Evolutionary conservation across 2,113 vertebrate genomes (phyloP).

Genomic region (Setophaga coronata): DNA sequence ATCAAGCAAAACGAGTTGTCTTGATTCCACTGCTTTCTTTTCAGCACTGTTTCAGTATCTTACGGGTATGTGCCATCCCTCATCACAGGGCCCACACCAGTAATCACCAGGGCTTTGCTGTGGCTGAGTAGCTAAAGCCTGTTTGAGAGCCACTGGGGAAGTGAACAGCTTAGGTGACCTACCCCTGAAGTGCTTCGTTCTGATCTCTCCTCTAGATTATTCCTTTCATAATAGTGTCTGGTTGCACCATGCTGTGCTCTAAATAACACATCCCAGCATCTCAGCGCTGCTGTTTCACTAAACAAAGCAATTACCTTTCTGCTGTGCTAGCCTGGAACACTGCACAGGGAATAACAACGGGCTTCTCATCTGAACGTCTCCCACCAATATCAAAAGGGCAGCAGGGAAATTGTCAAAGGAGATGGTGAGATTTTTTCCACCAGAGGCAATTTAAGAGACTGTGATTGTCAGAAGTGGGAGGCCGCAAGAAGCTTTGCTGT

Average conservation of each 20-base stretch:
- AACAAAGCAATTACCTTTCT: conserved; percentile 29
- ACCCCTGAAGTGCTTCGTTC: not conserved
- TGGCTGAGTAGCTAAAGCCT: not conserved
- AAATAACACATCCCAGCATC: conserved; percentile 11
- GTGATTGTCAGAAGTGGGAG: not conserved
- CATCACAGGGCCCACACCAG: rapidly evolving
- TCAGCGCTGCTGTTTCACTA: not conserved
- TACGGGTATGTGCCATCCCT: not conserved
- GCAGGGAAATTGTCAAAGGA: not conserved
- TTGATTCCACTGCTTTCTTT: not conserved
- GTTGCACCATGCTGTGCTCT: not conserved
- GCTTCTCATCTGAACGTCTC: not conserved
- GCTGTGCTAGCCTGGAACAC: not conserved
- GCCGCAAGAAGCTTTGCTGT: not conserved
- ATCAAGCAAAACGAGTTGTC: not conserved
- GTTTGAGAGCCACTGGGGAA: not conserved
- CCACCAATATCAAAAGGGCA: not conserved
- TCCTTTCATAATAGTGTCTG: not conserved
- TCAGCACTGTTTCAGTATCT: not conserved
- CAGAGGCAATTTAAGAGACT: not conserved
- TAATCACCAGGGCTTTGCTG: not conserved
- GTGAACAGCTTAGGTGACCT: not conserved
- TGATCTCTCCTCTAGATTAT: conserved; percentile 18
- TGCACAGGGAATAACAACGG: not conserved
- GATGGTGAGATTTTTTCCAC: not conserved